phyloP scores from a whole-genome alignment of 2,888 invertebrate species.

The Disparrhopalites patrizii region DNA sequence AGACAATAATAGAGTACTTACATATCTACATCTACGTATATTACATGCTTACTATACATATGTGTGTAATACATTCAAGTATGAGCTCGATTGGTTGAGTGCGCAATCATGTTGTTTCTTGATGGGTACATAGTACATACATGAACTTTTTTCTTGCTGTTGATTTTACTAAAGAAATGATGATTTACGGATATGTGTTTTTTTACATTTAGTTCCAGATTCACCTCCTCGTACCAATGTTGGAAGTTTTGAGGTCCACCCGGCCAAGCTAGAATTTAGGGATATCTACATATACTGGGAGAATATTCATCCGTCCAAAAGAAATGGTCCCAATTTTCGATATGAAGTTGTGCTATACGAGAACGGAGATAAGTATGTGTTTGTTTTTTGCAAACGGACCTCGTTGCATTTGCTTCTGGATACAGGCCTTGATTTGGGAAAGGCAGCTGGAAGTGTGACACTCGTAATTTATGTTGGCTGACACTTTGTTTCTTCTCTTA shows the following conservation, averaged over 20 bases:
- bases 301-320: conserved; percentile 62
- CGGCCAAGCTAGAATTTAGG: conserved; percentile 52
- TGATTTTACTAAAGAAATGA: conserved; percentile 9
- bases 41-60: not conserved
- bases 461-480: too few relatives aligned
- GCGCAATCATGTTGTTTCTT: conserved; percentile 19
- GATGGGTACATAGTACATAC: conserved; percentile 16
- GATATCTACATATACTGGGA: conserved; percentile 75
- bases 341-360: conserved; percentile 58
- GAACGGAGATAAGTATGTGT: conserved; percentile 45
- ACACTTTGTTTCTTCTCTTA: not conserved
- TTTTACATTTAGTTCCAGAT: conserved; percentile 57
- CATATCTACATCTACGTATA: not conserved
- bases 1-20: not conserved
- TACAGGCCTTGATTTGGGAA: not conserved
- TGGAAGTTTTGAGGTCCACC: conserved; percentile 66
- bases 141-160: not conserved
- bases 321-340: conserved; percentile 70
- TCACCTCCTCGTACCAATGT: conserved; percentile 66
- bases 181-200: conserved; percentile 12
- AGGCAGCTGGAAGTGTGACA: too few relatives aligned
- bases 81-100: not conserved
- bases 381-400: not conserved
- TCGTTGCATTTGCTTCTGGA: not conserved
- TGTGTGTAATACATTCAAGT: not conserved